Percentiles rank a stretch among this genome's conserved stretches.
Conservation (phyloP, 2,888 invertebrate genomes). For the Polydrusus cervinus region DNA sequence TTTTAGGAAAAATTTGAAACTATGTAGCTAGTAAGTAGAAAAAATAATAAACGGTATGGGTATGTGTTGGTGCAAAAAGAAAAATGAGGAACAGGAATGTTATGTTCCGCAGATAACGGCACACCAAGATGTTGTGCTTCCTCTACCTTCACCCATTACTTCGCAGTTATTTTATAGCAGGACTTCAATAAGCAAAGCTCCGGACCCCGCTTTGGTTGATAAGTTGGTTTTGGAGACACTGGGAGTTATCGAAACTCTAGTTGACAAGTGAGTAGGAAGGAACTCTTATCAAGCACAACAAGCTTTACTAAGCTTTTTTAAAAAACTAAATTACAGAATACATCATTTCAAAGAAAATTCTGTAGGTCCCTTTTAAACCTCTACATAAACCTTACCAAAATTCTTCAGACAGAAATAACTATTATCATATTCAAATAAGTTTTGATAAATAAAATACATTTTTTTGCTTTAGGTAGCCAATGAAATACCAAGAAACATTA, state of each 20-base stretch:
- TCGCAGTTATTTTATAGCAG: slow-evolving; percentile 61
- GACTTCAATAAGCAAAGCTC: slow-evolving; percentile 57
- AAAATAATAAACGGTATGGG: slow-evolving; percentile 76
- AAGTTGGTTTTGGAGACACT: slow-evolving; percentile 87
- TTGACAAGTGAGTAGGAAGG: slow-evolving; percentile 83
- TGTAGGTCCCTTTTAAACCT: too few species aligned
- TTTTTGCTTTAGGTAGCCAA: too few species aligned
- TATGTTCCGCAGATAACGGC: slow-evolving; percentile 68
- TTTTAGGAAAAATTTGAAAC: slow-evolving; percentile 43
- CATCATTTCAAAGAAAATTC: too few species aligned
- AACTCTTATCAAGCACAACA: neutral
- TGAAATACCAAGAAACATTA: too few species aligned
- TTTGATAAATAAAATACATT: too few species aligned
- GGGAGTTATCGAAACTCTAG: slow-evolving; percentile 85
- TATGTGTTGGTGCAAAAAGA: slow-evolving; percentile 84
- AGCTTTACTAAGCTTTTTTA: too few species aligned
- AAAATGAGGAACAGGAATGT: slow-evolving; percentile 73
- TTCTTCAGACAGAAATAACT: too few species aligned
- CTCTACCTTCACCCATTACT: slow-evolving; percentile 63
- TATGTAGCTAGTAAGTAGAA: slow-evolving; percentile 60
- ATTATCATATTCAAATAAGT: too few species aligned
- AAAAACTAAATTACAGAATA: too few species aligned
- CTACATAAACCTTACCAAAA: too few species aligned
- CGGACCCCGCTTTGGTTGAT: slow-evolving; percentile 76
- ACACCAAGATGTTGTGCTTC: slow-evolving; percentile 55